Base-by-base conservation (phyloP, 2,888 invertebrate species). In the Bibio marci region DNA sequence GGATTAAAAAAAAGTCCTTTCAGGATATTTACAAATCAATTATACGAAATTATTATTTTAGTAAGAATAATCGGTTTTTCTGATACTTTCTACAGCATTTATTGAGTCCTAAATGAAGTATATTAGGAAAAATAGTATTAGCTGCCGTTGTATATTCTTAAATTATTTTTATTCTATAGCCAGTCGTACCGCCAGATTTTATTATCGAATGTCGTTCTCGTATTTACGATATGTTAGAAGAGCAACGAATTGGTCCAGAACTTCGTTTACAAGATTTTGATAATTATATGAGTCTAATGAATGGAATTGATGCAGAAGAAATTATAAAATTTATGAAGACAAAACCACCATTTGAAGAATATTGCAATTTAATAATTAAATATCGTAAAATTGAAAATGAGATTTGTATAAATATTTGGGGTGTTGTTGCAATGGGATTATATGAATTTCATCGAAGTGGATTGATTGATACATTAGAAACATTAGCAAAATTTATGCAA, bases 361-460 rank as follows among this genome's bases (percentile, higher is more conserved):
- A 69, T 49, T 68, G 70, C 31, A 63, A 57, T 1, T 65, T 73
- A 48, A 66, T 81, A 4, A 59, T 70, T 4, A 67, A 70, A 45
- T 81, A 74, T 48, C 70, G 74, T 32, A 59, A 67, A n/a, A 57
- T 79, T 17, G 68, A 73, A 32, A 65, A 65, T 38, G 68, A 69
- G 41, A 75, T 82, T 43, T 72, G 76, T 43, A 64, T 37, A 49
- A 63, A 49, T 64, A 47, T 64, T 50, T 48, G 65, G 66, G 50
- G 67, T 43, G 76, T 79, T 1, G 69, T 81, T 14, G 72, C 76
- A 14, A 76, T 83, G 52, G 88, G 87, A 8, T 73, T 90, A 63
- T 94, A 85, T 55, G 79, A 83, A 52, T 76, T 92, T 56, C 78
- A 86, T 57, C 72, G 91, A 40, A 73, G 69, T 35, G 80, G 81